Evolutionary conservation across 1,140 invertebrate species (phyloP).

Genomic region (Panulirus ornatus): DNA sequence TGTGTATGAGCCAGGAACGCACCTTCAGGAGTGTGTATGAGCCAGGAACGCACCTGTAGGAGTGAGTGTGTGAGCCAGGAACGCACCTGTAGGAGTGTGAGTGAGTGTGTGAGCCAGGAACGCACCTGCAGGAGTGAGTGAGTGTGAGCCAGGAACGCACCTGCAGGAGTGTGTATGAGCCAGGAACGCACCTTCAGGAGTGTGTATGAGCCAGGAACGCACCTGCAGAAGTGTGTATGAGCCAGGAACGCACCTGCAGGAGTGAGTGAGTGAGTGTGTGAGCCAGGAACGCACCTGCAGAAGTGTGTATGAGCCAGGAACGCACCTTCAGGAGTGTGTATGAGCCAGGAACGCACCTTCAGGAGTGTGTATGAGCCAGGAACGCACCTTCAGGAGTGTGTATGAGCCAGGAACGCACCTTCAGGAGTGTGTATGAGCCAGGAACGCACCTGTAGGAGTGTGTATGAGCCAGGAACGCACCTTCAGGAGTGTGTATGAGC

Average conservation of each 20-base stretch:
- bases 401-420: not conserved
- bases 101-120: too few species aligned
- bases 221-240: slow-evolving; percentile 27
- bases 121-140: slow-evolving; percentile 1
- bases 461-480: not conserved
- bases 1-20: too few species aligned
- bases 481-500: not conserved
- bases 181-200: too few species aligned
- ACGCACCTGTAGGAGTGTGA: too few species aligned
- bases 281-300: not conserved
- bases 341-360: not conserved
- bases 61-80: too few species aligned
- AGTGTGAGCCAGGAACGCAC: not conserved
- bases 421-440: not conserved
- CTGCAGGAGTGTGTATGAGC: not conserved
- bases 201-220: not conserved
- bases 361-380: not conserved
- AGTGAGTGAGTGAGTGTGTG: too few species aligned
- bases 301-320: not conserved
- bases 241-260: too few species aligned
- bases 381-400: too few species aligned
- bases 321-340: too few species aligned
- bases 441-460: too few species aligned
- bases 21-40: too few species aligned
- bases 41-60: not conserved